Base-by-base conservation (phyloP, 2,888 invertebrate species). In the Dioctria linearis region DNA sequence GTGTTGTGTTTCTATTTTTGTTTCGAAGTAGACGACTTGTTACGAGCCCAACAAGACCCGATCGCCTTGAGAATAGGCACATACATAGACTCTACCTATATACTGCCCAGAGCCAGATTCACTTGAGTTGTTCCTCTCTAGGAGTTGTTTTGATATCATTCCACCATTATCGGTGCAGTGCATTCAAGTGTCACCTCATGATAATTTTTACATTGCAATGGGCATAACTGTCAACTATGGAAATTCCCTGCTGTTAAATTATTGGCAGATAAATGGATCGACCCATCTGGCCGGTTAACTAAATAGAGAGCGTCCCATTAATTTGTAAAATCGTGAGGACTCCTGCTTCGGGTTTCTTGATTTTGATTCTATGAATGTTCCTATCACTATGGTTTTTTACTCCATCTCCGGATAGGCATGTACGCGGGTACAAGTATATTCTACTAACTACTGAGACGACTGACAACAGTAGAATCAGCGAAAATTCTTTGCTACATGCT, bases 201-300 rank as follows among this genome's bases (percentile, higher is more conserved):
- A 76, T 76, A 76, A 76, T 76, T 76, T 76, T 49, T 63, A 63
- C 76, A 76, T 76, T 63, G 76, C 76, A 63, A 76, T 76, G 63
- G 76, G 76, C 63, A 76, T 76, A 76, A 46, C 76, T 76, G 76
- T 76, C 76, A 49, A 46, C 49, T 8, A 37, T n/a, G 63, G 54
- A 76, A 76, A 76, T 76, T 76, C 76, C 76, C 76, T 63, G 49
- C 76, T 76, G 76, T 76, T 76, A 63, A 76, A 76, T 76, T 76
- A 76, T 76, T 76, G 76, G 76, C 76, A 76, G 76, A 63, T 76
- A 76, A 76, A 76, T 76, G 76, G 76, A 76, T 63, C 76, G 76
- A 63, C 76, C 63, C 76, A 76, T 76, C 76, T 63, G 8, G 76
- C 49, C 49, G 76, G 63, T 63, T 76, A 63, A 63, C 76, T 63